Percentiles rank a stretch among this genome's conserved stretches.
These are phyloP conservation scores for Peromyscus eremicus DNA, from an alignment of 2,797 vertebrate genomes.

Conservation along the genomic window DNA sequence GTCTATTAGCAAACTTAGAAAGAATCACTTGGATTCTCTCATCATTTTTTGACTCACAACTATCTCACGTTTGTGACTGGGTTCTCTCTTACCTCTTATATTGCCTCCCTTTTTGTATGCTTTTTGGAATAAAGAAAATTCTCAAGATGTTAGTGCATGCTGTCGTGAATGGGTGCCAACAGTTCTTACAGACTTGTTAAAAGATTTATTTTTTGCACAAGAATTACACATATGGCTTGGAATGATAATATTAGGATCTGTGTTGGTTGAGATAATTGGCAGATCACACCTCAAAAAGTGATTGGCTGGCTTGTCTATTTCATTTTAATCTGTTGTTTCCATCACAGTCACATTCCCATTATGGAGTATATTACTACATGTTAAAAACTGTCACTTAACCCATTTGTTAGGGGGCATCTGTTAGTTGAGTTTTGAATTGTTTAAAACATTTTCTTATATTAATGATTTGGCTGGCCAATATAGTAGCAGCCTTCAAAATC, in stretches of 20 bases:
- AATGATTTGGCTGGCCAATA: slow-evolving; percentile 28
- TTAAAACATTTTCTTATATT: slow-evolving; percentile 56
- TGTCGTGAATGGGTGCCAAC: slow-evolving; percentile 87
- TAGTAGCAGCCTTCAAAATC: slow-evolving; percentile 41
- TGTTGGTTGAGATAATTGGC: slow-evolving; percentile 86
- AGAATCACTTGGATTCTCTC: slow-evolving; percentile 65
- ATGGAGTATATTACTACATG: slow-evolving; percentile 46
- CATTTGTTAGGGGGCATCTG: slow-evolving; percentile 49
- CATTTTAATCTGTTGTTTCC: slow-evolving; percentile 65
- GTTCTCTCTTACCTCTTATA: slow-evolving; percentile 53
- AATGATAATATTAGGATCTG: slow-evolving; percentile 88
- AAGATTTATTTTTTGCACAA: slow-evolving; percentile 87
- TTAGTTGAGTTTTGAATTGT: slow-evolving; percentile 62
- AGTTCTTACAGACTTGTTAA: slow-evolving; percentile 88
- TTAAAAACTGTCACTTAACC: slow-evolving; percentile 46
- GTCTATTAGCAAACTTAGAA: slow-evolving; percentile 82
- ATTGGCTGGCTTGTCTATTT: slow-evolving; percentile 75
- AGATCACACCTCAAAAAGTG: slow-evolving; percentile 83
- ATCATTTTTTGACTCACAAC: slow-evolving; percentile 53
- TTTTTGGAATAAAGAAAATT: slow-evolving; percentile 81
- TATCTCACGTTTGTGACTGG: slow-evolving; percentile 44
- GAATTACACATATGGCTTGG: slow-evolving; percentile 88
- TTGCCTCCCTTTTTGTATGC: slow-evolving; percentile 10
- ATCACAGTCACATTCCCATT: slow-evolving; percentile 63
- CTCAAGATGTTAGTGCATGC: slow-evolving; percentile 89